Conservation (phyloP, 2,113 vertebrate genomes). For the Himantopus leucocephalus region DNA sequence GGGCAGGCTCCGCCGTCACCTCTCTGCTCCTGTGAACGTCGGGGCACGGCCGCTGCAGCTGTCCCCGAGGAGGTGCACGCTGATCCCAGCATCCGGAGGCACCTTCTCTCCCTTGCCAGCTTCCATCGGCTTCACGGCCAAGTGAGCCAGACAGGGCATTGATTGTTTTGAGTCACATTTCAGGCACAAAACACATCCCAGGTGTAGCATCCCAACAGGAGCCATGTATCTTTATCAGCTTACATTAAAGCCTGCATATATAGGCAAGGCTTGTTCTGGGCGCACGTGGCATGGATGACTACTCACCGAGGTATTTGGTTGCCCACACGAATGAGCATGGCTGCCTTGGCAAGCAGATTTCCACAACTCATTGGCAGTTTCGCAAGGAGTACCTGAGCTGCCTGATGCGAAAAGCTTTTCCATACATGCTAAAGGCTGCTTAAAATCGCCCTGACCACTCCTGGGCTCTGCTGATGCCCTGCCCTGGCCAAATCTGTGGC, state of each 20-base stretch:
- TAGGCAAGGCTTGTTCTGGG: not conserved
- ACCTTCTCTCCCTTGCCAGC: not conserved
- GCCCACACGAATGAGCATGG: not conserved
- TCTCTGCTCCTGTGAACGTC: not conserved
- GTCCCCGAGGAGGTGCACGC: not conserved
- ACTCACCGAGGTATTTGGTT: fast-evolving
- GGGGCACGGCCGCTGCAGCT: not conserved
- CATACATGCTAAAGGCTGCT: not conserved
- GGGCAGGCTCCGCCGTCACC: not conserved
- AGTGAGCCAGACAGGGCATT: not conserved
- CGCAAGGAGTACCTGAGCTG: fast-evolving
- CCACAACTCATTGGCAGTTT: not conserved
- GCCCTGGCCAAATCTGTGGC: not conserved
- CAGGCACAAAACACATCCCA: not conserved
- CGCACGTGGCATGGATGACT: fast-evolving
- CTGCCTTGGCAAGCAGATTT: not conserved
- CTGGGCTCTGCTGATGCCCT: not conserved
- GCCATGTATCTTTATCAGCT: fast-evolving
- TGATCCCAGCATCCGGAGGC: not conserved
- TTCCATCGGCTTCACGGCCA: fast-evolving
- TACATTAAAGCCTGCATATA: fast-evolving
- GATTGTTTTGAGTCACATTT: not conserved
- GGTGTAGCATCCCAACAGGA: not conserved
- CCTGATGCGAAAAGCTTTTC: not conserved
- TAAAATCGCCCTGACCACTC: not conserved